phyloP scores from a whole-genome alignment of 2,888 invertebrate genomes.

The Tetrapedia diversipes region DNA sequence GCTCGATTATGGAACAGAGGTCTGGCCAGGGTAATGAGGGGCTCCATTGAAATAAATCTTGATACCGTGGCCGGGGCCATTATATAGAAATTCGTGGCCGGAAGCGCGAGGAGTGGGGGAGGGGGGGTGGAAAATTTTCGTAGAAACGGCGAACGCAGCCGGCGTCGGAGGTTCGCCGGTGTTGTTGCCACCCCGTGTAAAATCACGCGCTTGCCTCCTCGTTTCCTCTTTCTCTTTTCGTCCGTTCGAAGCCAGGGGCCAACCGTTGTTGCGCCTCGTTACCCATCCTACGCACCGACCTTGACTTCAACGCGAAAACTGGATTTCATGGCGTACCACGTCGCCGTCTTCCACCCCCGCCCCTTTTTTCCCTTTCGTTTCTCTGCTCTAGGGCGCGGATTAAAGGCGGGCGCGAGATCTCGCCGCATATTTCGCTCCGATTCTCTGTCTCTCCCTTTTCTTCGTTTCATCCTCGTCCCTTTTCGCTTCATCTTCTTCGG shows the following conservation, averaged over 20 bases:
- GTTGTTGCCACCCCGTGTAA: constrained; percentile 54
- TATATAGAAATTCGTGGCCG: constrained; percentile 75
- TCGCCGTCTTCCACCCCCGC: constrained; percentile 20
- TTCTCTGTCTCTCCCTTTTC: constrained; percentile 39
- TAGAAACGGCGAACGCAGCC: constrained; percentile 48
- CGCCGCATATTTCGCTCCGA: constrained; percentile 57
- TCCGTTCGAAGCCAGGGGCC: constrained; percentile 58
- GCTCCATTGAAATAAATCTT: constrained; percentile 81
- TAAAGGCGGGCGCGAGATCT: constrained; percentile 60
- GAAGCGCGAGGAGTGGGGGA: constrained; percentile 63
- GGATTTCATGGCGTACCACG: constrained; percentile 67
- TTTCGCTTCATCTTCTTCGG: neutral
- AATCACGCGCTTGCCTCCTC: constrained; percentile 52
- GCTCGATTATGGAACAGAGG: constrained; percentile 27
- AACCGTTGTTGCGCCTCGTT: constrained; percentile 72
- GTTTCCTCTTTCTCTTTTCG: constrained; percentile 63
- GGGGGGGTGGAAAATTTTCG: constrained; percentile 68
- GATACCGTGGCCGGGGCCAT: constrained; percentile 77
- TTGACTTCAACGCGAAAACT: constrained; percentile 69
- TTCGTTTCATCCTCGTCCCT: constrained; percentile 18
- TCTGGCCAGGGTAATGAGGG: constrained; percentile 77
- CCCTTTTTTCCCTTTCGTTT: constrained; percentile 12
- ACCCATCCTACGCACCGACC: constrained; percentile 70
- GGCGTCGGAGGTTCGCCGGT: constrained; percentile 15
- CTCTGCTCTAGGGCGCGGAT: constrained; percentile 49